Percentiles rank a stretch among this genome's conserved stretches.
Evolutionary conservation across 2,113 vertebrate species (phyloP).

Genomic region (Phoenicopterus ruber): DNA sequence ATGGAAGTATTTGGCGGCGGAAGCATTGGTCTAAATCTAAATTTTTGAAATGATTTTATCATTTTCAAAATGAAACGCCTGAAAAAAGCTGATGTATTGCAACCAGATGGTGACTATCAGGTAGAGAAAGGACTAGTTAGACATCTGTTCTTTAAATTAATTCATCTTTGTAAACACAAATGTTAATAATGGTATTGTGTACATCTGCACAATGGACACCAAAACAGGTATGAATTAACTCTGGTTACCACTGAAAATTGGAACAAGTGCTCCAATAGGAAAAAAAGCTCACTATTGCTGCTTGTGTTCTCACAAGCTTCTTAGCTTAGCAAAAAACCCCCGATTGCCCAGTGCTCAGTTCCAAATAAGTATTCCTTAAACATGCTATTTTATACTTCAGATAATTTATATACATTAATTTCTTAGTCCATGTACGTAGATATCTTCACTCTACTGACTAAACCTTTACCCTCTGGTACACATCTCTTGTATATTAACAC

Average conservation of each 20-base stretch:
- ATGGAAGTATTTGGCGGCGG: neutral
- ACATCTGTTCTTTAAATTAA: neutral
- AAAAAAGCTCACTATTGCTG: neutral
- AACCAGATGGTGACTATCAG: neutral
- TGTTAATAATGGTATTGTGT: neutral
- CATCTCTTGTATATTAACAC: neutral
- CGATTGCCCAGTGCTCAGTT: neutral
- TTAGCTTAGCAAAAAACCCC: neutral
- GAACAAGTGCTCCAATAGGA: neutral
- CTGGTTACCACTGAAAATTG: neutral
- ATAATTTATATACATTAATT: neutral
- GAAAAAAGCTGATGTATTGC: neutral
- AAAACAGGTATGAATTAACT: neutral
- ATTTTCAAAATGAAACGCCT: slow-evolving; percentile 2
- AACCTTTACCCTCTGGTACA: neutral
- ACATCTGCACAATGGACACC: neutral
- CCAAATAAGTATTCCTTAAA: neutral
- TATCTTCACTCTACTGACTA: neutral
- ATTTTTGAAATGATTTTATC: neutral
- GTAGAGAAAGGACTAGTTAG: neutral
- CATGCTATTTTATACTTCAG: neutral
- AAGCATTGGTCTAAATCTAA: neutral
- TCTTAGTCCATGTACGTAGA: neutral
- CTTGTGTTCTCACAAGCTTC: neutral
- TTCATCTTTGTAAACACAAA: neutral